Base-by-base conservation (phyloP, 2,113 vertebrate genomes). In the Antechinus stuartii region DNA sequence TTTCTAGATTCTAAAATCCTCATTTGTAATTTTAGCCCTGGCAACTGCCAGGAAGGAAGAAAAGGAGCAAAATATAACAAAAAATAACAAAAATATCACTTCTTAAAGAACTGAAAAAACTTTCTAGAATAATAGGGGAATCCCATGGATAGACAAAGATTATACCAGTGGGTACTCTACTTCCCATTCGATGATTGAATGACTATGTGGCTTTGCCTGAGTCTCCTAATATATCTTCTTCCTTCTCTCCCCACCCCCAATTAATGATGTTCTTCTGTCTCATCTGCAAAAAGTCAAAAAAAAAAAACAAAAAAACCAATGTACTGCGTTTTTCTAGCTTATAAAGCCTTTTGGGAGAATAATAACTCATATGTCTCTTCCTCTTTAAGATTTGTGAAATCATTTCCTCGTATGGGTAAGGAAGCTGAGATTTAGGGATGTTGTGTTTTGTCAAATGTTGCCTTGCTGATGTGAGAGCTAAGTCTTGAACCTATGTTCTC, bases 41-140 rank as follows among this genome's bases (percentile, higher is more conserved):
- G 57, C 68, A 35, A 89, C 30, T 92, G 35, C 22, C 54, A 61
- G 90, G 93, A 95, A 91, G 68, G n/a, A 42, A 42, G 19, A 19
- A 42, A 2, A 61, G 14, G n/a, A 84, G 68, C 49, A 91, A 94
- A 47, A 47, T 47, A 92, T 89, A 26, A 68, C 91, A 96, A 96
- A 96, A 96, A 94, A 92, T 89, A 26, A 68, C 91, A 96, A 96
- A 96, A 96, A 91, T 23, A 11, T 30, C 7, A 53, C 35, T 92
- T 93, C 30, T 92, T 49, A 95, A 89, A 91, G 35, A 93, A 84
- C 35, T 95, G 42, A 90, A 92, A 95, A 96, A 96, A 23, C 12
- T 55, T 55, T 92, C 94, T 16, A 92, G 56, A 95, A 55, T 35
- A 96, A 24, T 54, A 11, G 3, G 35, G 8, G 19, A 54, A 68